Percentiles rank a stretch among this genome's conserved stretches.
Evolutionary conservation across 2,888 invertebrate species (phyloP).

Genomic region (Nomada lathburiana): DNA sequence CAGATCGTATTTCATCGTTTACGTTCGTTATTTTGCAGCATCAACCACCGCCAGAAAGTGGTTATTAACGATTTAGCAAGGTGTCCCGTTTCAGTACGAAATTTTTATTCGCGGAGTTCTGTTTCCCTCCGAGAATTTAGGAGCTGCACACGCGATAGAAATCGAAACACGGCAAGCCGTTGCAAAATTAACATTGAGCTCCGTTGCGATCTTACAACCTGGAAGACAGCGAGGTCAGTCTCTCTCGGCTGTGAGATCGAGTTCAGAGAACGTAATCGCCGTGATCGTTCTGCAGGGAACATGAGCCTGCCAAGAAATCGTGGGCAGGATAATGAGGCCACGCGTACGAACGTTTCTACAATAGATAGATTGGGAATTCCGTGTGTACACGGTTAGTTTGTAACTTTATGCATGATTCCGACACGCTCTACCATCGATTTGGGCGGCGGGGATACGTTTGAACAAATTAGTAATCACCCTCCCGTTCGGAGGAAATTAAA

Average conservation of each 20-base stretch:
- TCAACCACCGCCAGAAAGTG: no score
- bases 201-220: constrained; percentile 19
- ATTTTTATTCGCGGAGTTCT: no score
- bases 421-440: not conserved
- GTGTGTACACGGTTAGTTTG: not conserved
- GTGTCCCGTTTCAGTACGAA: no score
- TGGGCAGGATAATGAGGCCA: constrained; percentile 58
- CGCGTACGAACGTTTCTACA: constrained; percentile 24
- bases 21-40: no score
- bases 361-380: constrained; percentile 36
- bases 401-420: not conserved
- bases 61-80: no score
- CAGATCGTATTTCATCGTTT: no score
- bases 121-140: no score
- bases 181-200: constrained; percentile 40
- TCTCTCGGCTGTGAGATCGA: constrained; percentile 47
- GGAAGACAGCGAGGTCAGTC: constrained; percentile 54
- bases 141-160: constrained; percentile 9
- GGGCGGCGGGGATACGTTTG: no score
- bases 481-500: no score
- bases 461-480: no score
- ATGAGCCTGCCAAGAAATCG: constrained; percentile 35
- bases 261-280: constrained; percentile 48
- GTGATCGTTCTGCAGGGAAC: constrained; percentile 49
- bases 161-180: constrained; percentile 23